Conservation (phyloP, 2,113 vertebrate species). For the Ceuthmochares aereus region DNA sequence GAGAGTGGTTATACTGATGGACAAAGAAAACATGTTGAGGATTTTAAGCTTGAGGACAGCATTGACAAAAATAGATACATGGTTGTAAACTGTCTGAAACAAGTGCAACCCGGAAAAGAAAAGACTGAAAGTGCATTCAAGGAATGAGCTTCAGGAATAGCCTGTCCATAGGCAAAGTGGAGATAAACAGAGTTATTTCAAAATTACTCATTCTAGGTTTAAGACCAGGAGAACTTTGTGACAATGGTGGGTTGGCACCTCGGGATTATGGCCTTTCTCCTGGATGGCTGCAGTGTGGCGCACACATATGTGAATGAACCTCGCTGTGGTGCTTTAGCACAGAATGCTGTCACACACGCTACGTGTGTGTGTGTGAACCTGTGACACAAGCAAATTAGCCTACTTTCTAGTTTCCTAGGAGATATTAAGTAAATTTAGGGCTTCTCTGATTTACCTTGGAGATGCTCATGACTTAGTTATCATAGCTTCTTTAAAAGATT, state of each 20-base stretch:
- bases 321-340: neutral
- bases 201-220: neutral
- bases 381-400: neutral
- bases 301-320: neutral
- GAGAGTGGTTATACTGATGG: neutral
- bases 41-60: neutral
- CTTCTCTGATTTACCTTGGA: neutral
- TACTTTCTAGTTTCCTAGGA: neutral
- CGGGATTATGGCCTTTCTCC: neutral
- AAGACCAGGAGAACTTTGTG: neutral
- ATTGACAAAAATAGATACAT: neutral
- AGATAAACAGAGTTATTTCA: neutral
- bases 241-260: neutral
- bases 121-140: neutral
- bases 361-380: neutral
- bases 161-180: neutral
- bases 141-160: neutral
- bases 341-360: neutral
- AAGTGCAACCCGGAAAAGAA: neutral
- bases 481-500: neutral
- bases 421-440: neutral
- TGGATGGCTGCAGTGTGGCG: neutral
- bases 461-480: neutral
- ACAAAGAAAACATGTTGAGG: neutral
- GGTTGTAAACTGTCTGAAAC: neutral